Evolutionary conservation across 2,888 invertebrate genomes (phyloP).

Genomic region (Aplocera efformata): DNA sequence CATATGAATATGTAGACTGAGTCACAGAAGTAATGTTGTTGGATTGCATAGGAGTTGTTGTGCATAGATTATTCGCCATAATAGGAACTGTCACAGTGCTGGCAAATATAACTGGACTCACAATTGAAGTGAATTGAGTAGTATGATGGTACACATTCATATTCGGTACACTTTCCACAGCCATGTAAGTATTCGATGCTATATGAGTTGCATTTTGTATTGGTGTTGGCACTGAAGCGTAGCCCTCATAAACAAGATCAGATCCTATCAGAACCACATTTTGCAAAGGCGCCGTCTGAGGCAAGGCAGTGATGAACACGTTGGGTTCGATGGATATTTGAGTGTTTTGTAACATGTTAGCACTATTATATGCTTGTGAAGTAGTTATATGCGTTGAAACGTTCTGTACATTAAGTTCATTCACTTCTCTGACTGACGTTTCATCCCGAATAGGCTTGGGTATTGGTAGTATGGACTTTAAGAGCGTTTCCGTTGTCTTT

Average conservation of each 20-base stretch:
- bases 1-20: conserved; percentile 1
- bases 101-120: conserved; percentile 45
- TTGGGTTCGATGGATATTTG: conserved; percentile 30
- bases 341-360: conserved; percentile 3
- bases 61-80: conserved; percentile 17
- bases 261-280: conserved; percentile 52
- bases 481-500: not conserved
- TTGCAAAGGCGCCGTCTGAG: conserved; percentile 37
- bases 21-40: conserved; percentile 3
- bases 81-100: conserved; percentile 35
- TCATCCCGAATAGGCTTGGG: conserved; percentile 4
- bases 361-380: conserved; percentile 6
- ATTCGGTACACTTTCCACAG: conserved; percentile 40
- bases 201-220: conserved; percentile 27
- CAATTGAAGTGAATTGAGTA: conserved; percentile 42
- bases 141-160: conserved; percentile 47
- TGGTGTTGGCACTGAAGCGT: conserved; percentile 35
- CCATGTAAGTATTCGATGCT: conserved; percentile 36
- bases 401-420: conserved; percentile 4
- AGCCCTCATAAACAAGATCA: conserved; percentile 48
- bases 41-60: conserved; percentile 14
- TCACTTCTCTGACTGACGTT: not conserved
- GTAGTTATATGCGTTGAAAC: conserved; percentile 5
- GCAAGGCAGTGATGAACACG: conserved; percentile 34
- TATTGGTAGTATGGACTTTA: not conserved